These are phyloP conservation scores for Caranx melampygus DNA, from an alignment of 2,113 vertebrate species.

Conservation along the genomic window DNA sequence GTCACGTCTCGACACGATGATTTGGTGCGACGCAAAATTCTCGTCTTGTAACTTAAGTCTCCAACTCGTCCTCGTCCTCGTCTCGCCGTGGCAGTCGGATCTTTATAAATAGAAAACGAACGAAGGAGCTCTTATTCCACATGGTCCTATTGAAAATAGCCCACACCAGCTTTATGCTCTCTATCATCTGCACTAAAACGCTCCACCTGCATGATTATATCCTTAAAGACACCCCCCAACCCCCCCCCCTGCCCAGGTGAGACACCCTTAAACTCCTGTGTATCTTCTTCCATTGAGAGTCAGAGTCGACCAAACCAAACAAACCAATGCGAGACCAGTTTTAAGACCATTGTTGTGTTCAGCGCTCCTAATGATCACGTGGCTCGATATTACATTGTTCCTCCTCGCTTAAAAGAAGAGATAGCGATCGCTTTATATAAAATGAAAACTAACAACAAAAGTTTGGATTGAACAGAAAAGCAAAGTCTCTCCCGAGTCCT, in stretches of 20 bases:
- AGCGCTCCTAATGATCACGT: too few relatives aligned
- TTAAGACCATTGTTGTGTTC: too few relatives aligned
- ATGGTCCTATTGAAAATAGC: conserved; percentile 29
- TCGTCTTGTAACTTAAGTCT: conserved; percentile 12
- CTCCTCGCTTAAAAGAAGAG: too few relatives aligned
- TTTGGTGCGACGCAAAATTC: background rate
- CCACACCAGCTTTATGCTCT: conserved; percentile 48
- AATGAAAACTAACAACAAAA: too few relatives aligned
- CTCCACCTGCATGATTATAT: conserved; percentile 57
- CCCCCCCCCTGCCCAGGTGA: background rate
- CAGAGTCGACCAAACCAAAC: too few relatives aligned
- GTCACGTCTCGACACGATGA: conserved; percentile 1
- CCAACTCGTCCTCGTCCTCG: background rate
- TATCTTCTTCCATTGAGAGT: too few relatives aligned
- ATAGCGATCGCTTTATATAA: too few relatives aligned
- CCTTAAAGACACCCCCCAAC: conserved; percentile 15
- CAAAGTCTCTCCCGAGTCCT: too few relatives aligned
- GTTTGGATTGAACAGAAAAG: too few relatives aligned
- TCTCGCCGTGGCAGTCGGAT: conserved; percentile 1
- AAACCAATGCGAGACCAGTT: too few relatives aligned
- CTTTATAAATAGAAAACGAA: conserved; percentile 25
- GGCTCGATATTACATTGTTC: too few relatives aligned
- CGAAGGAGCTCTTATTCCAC: conserved; percentile 7
- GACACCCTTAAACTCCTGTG: conserved; percentile 21
- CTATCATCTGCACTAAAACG: conserved; percentile 44